These are phyloP conservation scores for Coelopa pilipes DNA, from an alignment of 2,888 invertebrate species.

Conservation along the genomic window DNA sequence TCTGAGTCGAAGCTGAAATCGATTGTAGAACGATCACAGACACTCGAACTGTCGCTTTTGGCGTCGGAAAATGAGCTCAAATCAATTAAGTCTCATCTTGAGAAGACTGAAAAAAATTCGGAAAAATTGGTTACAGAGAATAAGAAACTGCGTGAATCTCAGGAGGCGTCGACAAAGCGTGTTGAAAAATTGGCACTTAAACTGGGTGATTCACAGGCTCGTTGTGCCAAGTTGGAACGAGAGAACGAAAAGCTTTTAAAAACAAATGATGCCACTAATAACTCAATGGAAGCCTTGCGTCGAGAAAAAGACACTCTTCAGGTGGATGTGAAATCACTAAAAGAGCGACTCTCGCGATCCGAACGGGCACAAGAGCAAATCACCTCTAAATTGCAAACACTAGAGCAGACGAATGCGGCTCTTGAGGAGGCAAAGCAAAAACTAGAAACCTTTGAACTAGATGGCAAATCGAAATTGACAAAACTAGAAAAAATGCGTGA, in stretches of 20 bases:
- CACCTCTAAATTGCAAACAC: conserved; percentile 43
- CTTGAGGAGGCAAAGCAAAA: conserved; percentile 47
- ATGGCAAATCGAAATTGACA: conserved; percentile 45
- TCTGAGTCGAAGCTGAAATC: conserved; percentile 45
- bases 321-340: conserved; percentile 45
- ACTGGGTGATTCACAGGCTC: conserved; percentile 53
- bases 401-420: conserved; percentile 43
- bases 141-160: conserved; percentile 45
- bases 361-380: conserved; percentile 50
- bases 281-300: conserved; percentile 42
- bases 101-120: conserved; percentile 41
- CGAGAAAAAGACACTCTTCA: conserved; percentile 48
- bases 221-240: conserved; percentile 48
- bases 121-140: conserved; percentile 46
- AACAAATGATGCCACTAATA: conserved; percentile 39
- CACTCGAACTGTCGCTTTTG: conserved; percentile 46
- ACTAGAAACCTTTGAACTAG: conserved; percentile 47
- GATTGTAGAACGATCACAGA: conserved; percentile 44
- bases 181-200: conserved; percentile 53
- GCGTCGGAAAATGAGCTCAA: conserved; percentile 46
- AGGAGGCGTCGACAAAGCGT: conserved; percentile 46
- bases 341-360: conserved; percentile 44
- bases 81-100: conserved; percentile 41
- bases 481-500: conserved; percentile 52
- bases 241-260: conserved; percentile 49